phyloP scores from a whole-genome alignment of 2,113 vertebrate species.

The Dicerorhinus sumatrensis region DNA sequence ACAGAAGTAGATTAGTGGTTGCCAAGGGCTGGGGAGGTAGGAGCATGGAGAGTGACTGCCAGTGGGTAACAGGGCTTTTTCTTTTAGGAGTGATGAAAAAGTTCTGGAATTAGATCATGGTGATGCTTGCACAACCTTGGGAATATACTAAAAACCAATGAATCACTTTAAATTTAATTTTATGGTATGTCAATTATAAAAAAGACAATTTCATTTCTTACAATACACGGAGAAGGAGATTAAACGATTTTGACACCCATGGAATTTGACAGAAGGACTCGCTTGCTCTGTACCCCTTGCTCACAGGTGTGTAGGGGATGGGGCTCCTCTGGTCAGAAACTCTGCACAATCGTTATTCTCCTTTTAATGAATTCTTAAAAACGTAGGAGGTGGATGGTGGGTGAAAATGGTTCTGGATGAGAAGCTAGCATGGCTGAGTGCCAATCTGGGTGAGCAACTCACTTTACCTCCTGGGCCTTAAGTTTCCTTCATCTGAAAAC shows the following conservation, averaged over 20 bases:
- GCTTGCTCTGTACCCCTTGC: background rate
- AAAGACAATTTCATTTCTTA: background rate
- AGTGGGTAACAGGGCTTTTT: background rate
- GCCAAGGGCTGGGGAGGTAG: background rate
- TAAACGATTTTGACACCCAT: background rate
- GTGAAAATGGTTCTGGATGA: background rate
- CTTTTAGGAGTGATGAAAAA: background rate
- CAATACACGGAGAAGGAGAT: accelerated
- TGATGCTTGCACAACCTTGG: background rate
- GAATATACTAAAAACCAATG: background rate
- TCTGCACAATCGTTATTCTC: background rate
- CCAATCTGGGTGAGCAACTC: background rate
- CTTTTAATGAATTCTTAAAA: background rate
- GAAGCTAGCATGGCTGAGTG: too few relatives aligned
- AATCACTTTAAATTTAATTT: background rate
- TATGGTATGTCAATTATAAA: background rate
- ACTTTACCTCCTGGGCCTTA: background rate
- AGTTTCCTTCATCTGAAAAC: background rate
- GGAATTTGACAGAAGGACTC: background rate
- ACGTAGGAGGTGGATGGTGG: accelerated
- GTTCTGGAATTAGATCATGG: background rate
- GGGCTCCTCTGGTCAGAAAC: background rate
- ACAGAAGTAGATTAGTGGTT: background rate
- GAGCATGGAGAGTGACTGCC: background rate
- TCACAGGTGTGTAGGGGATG: background rate